phyloP scores from a whole-genome alignment of 2,888 invertebrate genomes.

The Drosophila rubida region DNA sequence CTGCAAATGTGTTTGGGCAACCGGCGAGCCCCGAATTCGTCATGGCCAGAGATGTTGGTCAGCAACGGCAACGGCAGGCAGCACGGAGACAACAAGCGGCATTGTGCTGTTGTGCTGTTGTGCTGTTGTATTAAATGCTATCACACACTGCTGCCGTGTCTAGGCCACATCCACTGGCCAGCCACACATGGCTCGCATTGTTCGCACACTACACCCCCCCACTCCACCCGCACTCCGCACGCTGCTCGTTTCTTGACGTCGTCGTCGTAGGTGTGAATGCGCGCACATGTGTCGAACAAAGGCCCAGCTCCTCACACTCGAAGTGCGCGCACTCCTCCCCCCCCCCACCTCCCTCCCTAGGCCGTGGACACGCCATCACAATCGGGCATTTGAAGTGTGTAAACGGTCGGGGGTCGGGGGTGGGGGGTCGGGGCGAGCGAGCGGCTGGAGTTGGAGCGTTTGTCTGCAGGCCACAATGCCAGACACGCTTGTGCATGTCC shows the following conservation, averaged over 20 bases:
- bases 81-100: conserved; percentile 12
- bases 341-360: background rate
- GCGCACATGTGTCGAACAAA: conserved; percentile 77
- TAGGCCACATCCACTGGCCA: conserved; percentile 38
- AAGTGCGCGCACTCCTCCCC: background rate
- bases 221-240: too few species aligned
- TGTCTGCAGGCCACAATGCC: conserved; percentile 11
- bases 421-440: too few species aligned
- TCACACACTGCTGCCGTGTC: conserved; percentile 64
- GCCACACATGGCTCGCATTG: conserved; percentile 29
- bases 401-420: too few species aligned
- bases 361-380: conserved; percentile 16
- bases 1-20: conserved; percentile 61
- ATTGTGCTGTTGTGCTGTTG: too few species aligned
- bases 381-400: conserved; percentile 40
- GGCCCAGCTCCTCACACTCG: conserved; percentile 34
- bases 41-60: conserved; percentile 60
- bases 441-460: background rate
- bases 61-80: conserved; percentile 23
- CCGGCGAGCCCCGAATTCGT: conserved; percentile 64
- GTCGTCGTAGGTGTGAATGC: conserved; percentile 70
- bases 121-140: conserved; percentile 72
- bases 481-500: conserved; percentile 67
- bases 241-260: conserved; percentile 58
- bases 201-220: too few species aligned